Base-by-base conservation (phyloP, 2,797 vertebrate genomes). In the Chiloscyllium punctatum region DNA sequence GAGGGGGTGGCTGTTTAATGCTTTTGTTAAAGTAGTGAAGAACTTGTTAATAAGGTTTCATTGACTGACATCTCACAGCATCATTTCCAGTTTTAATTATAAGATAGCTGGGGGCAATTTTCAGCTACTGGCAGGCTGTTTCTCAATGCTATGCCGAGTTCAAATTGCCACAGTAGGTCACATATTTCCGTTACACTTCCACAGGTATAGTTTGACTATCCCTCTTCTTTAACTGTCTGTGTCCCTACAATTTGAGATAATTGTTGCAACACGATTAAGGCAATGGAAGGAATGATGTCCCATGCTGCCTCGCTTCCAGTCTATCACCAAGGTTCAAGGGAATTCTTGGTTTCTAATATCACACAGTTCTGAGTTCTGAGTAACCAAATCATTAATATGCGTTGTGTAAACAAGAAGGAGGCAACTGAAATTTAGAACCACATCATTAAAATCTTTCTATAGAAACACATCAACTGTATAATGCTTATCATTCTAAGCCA, bases 41-140 rank as follows among this genome's bases (percentile, higher is more conserved):
- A 42, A 92, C 69, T 69, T 68, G n/a, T 68, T 68, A 69, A 23
- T 92, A 92, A 92, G 66, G 66, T 69, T 92, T 68, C 62, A 37
- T 68, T 42, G 90, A 92, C 53, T 91, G 57, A 66, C 57, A 62
- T 91, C 57, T 16, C 30, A 90, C 30, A 62, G 30, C 57, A 91
- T 66, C 62, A 66, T 91, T 91, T 91, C 88, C 66, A n/a, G 88
- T n/a, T 62, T 66, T n/a, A 91, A n/a, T 90, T 90, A 57, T 90
- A 90, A 90, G 53, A 90, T 90, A 90, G 15, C 53, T 33, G 21
- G 87, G 53, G 53, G 87, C 51, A 90, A 57, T 84, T 57, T 33
- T 53, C 25, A 57, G 57, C 51, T 18, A 30, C 13, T 62, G 87
- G 30, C 27, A 33, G 30, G 30, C 53, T 33, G 30, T 57, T 90